Evolutionary conservation across 1,140 invertebrate species (phyloP), one percentile per base, ranked within the genome.

Genomic region (Atopsyche davidsoni): DNA sequence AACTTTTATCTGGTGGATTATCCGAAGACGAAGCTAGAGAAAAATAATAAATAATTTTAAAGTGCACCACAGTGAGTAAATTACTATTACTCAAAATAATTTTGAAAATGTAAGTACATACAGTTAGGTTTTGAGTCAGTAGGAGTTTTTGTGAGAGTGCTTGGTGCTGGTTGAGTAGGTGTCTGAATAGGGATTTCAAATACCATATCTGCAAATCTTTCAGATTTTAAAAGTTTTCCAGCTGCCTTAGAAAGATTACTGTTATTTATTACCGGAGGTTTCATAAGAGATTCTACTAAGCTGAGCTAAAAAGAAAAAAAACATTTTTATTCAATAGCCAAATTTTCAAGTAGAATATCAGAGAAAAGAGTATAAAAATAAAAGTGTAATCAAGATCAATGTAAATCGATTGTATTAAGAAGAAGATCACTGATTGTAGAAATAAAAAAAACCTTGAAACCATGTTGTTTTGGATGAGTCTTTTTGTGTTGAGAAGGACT

Each of bases 231-330:
- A 13, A 81, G 61, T 42, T 74, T 64, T 16, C 73, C 55, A 2
- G 74, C 66, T 50, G 69, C 67, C 56, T 72, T 65, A 2, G 79
- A 78, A 32, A 80, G 56, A n/a, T 57, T 61, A 61, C 76, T 80
- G 14, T 74, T 66, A 35, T 65, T 65, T 4, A 76, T 65, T 43
- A 64, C 51, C 16, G 77, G 78, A n/a, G 79, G 68, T 40, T 73
- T 66, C 63, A 77, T 79, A 16, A 82, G 56, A 14, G 76, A 75
- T 49, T 79, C 73, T 13, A 80, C 72, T 50, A 78, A 62, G 63
- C 74, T 79, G 22, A 80, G 60, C 79, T 81, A 62, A 42, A 71
- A 68, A 51, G 51, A 44, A 46, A 58, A 9, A 2, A 25, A n/a
- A n/a, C n/a, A n/a, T n/a, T n/a, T n/a, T n/a, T n/a, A 28, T 28